Percentiles rank a stretch among this genome's conserved stretches.
These are phyloP conservation scores for Campoplex capitator DNA, from an alignment of 2,888 invertebrate genomes.

Conservation along the genomic window DNA sequence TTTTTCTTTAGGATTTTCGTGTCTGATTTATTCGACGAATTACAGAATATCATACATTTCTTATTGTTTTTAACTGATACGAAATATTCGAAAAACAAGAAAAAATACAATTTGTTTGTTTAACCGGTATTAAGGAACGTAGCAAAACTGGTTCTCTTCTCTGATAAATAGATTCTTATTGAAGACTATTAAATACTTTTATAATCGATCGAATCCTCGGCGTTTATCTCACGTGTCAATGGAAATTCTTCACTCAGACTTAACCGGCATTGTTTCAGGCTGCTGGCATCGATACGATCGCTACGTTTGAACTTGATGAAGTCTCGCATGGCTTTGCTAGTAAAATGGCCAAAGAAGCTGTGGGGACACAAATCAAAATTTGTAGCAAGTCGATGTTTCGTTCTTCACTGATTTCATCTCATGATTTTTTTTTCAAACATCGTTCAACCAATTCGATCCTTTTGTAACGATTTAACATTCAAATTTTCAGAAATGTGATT, in stretches of 20 bases:
- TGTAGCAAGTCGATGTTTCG: neutral
- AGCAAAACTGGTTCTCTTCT: neutral
- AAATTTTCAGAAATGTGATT: neutral
- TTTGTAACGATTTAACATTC: too few relatives aligned
- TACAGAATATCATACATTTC: neutral
- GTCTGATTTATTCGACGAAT: neutral
- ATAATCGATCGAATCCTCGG: neutral
- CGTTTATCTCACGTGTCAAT: neutral
- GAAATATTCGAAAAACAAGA: neutral
- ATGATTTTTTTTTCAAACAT: neutral
- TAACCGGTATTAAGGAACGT: neutral
- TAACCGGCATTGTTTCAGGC: neutral
- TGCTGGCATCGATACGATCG: neutral
- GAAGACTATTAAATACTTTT: neutral
- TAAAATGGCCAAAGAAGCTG: slow-evolving; percentile 16
- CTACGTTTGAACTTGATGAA: neutral
- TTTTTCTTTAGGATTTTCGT: neutral
- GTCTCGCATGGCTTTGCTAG: slow-evolving; percentile 15
- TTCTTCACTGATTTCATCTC: too few relatives aligned
- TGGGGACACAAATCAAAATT: neutral
- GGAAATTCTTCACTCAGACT: neutral
- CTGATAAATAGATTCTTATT: neutral
- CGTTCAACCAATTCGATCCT: neutral
- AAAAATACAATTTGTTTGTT: neutral
- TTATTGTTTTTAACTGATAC: neutral